phyloP scores from a whole-genome alignment of 2,888 invertebrate species.

The Digitonthophagus gazella region DNA sequence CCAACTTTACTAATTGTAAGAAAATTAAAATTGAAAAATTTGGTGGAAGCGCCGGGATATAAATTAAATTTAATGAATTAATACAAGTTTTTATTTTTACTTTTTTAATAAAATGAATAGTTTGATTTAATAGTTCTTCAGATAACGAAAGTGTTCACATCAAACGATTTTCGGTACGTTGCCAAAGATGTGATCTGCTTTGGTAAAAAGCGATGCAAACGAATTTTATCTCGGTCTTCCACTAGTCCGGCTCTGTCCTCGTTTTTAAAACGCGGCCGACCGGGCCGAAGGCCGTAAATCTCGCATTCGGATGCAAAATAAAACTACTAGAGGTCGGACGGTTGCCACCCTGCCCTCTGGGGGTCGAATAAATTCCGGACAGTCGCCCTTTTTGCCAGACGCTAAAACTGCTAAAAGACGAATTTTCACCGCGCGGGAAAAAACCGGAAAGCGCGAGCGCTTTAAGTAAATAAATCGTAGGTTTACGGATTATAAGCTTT shows the following conservation, averaged over 20 bases:
- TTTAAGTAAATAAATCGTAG: background rate
- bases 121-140: too few relatives aligned
- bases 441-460: background rate
- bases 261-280: slow-evolving; percentile 5
- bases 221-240: slow-evolving; percentile 11
- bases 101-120: too few relatives aligned
- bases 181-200: background rate
- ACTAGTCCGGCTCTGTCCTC: slow-evolving; percentile 3
- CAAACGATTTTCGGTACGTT: too few relatives aligned
- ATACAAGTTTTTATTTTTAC: too few relatives aligned
- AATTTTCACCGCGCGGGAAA: slow-evolving; percentile 1
- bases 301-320: slow-evolving; percentile 17
- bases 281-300: slow-evolving; percentile 11
- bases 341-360: slow-evolving; percentile 1
- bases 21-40: too few relatives aligned
- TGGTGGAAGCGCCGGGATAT: too few relatives aligned
- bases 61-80: too few relatives aligned
- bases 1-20: too few relatives aligned
- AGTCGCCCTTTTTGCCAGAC: slow-evolving; percentile 7
- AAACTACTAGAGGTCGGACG: slow-evolving; percentile 3
- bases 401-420: slow-evolving; percentile 14
- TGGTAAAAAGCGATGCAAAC: background rate
- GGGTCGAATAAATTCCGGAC: slow-evolving; percentile 1
- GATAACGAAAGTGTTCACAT: too few relatives aligned
- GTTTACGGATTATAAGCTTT: background rate